Base-by-base conservation (phyloP, 2,888 invertebrate species). In the Camponotus fellah region DNA sequence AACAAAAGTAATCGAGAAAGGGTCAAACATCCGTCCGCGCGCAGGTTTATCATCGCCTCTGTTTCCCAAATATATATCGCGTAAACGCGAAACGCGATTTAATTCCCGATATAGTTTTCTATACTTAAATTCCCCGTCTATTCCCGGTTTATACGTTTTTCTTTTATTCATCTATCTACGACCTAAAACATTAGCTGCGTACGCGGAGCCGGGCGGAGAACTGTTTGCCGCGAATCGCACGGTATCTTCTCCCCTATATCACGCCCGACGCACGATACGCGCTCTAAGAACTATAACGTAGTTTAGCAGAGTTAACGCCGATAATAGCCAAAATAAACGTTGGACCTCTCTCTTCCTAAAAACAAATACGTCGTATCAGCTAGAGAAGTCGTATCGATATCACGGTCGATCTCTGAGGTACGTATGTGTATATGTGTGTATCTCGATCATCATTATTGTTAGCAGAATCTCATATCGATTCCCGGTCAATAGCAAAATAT, bases 371-470 rank as follows among this genome's bases (percentile, higher is more conserved):
- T 90, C 90, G 91, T 93, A 93, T 80, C 91, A 94, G 87, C 94
- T 94, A 94, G 91, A 94, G 91, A 92, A 94, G 92, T 94, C 92
- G 89, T 92, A 92, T 94, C 93, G 93, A 93, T 94, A 91, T 92
- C 91, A 92, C 93, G 93, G 94, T 94, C 93, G 93, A 94, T 92
- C 90, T 81, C 71, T 93, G 94, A 94, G 94, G 94, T 94, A 94
- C 94, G 93, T 94, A 58, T 58, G 77, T 69, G 56, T 77, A 58
- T 76, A 34, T 79, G 53, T 53, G 90, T 91, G 89, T 53, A 14
- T 71, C 21, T 94, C 92, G 92, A 93, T 92, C 91, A 92, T 91
- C 91, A 87, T 91, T 88, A 87, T 92, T 87, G 86, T 91, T 80
- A 60, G 88, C 89, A 90, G 89, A 92, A 90, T 90, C 90, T 83